phyloP scores from a whole-genome alignment of 1,140 invertebrate species.

The Heliothis subflexa region DNA sequence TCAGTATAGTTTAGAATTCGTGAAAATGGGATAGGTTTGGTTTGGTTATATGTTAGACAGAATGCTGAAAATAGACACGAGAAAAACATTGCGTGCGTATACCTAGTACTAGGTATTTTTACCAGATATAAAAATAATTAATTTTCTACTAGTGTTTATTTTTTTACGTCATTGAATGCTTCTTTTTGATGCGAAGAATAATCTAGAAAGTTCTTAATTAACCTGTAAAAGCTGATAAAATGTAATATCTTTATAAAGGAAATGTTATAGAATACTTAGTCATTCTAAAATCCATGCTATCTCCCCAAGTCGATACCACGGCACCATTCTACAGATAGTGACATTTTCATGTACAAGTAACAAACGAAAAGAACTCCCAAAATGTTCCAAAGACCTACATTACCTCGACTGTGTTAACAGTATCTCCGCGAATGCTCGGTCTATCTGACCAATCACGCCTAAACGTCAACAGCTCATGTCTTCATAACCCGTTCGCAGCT shows the following conservation, averaged over 20 bases:
- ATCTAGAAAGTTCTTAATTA: too few relatives aligned
- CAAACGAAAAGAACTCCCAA: background rate
- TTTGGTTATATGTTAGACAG: slow-evolving; percentile 15
- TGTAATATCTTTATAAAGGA: too few relatives aligned
- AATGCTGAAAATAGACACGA: background rate
- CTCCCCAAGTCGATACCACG: too few relatives aligned
- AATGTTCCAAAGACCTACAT: background rate
- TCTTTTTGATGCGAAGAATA: too few relatives aligned
- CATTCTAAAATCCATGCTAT: too few relatives aligned
- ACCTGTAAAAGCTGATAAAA: too few relatives aligned
- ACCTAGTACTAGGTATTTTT: background rate
- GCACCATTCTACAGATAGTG: too few relatives aligned
- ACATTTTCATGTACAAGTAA: too few relatives aligned
- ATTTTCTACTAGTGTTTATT: too few relatives aligned
- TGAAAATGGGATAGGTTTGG: slow-evolving; percentile 21
- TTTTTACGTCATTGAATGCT: too few relatives aligned
- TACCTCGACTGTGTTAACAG: background rate
- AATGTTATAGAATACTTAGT: too few relatives aligned
- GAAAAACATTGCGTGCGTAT: background rate
- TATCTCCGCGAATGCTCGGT: background rate
- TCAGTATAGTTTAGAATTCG: slow-evolving; percentile 18
- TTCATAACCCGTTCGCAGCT: slow-evolving; percentile 42
- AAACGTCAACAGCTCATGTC: slow-evolving; percentile 17
- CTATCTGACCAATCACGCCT: background rate
- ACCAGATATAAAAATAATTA: background rate